Evolutionary conservation across 2,797 vertebrate genomes (phyloP).

Genomic region (Protosalanx chinensis): DNA sequence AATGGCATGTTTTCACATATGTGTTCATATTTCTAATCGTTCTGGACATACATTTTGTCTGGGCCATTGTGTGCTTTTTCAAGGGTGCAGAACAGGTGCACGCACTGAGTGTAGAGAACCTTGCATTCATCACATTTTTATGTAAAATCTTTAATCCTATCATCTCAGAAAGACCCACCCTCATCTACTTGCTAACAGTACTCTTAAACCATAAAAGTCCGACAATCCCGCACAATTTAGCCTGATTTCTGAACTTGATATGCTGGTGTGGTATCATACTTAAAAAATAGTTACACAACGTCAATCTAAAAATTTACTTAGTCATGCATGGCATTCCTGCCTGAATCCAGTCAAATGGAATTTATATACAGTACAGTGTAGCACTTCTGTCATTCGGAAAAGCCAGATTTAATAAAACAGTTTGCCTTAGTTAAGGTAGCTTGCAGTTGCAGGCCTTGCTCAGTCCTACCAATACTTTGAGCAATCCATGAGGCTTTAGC

Average conservation of each 20-base stretch:
- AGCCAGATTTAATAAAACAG: constrained; percentile 14
- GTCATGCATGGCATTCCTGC: constrained; percentile 50
- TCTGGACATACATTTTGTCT: not conserved
- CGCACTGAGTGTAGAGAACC: constrained; percentile 7
- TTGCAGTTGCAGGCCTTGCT: not conserved
- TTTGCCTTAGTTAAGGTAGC: not conserved
- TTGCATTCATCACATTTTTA: not conserved
- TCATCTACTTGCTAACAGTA: not conserved
- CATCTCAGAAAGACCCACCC: not conserved
- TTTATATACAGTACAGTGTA: constrained; percentile 13
- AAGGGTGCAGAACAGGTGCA: constrained; percentile 32
- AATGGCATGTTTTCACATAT: not conserved
- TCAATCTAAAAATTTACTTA: constrained; percentile 56
- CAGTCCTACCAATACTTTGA: constrained; percentile 18
- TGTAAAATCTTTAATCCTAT: not conserved
- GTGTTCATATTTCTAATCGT: not conserved
- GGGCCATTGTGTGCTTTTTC: not conserved
- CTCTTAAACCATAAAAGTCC: not conserved
- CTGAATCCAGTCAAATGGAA: constrained; percentile 55
- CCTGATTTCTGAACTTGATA: not conserved
- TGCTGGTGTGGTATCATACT: not conserved
- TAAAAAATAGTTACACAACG: constrained; percentile 20
- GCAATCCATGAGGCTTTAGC: constrained; percentile 19
- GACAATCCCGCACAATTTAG: not conserved
- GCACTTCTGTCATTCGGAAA: constrained; percentile 23